Base-by-base conservation (phyloP, 2,797 vertebrate genomes). In the Dipus sagitta region DNA sequence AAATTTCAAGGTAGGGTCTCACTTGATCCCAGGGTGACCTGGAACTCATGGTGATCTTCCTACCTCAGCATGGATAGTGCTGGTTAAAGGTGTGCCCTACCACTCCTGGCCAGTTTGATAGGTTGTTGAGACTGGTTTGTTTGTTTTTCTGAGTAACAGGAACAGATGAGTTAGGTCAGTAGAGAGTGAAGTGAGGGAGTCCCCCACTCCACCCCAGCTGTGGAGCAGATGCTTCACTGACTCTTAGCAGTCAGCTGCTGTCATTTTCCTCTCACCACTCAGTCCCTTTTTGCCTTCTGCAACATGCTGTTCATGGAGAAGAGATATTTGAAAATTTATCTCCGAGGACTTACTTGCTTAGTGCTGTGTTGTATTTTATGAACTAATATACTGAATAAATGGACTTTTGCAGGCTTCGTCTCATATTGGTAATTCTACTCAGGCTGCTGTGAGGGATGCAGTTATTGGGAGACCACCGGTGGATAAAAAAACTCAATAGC, bases 331-430 rank as follows among this genome's bases (percentile, higher is more conserved):
- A 85, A 82, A 83, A 74, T 84, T 86, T 82, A 28, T 74, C 17
- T 62, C 62, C 3, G 23, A 67, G 81, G 34, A 42, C 60, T 83
- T 90, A 23, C 8, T 24, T 23, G 93, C 15, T 87, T 64, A 30
- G 9, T 76, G 28, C 13, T 78, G 15, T 72, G 38, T 84, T 88
- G 1, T 91, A 26, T 80, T 65, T 85, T 78, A 47, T 79, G 80
- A 86, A 88, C 87, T 96, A 23, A 96, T n/a, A 2, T 54, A 30
- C 84, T 72, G 62, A 89, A 42, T 85, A 47, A 14, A 78, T 94
- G 88, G 85, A 95, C 76, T 95, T 86, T 95, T 95, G 81, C 97
- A 98, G 98, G 98, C 97, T 42, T 90, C 97, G 34, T 96, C 91
- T 70, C 97, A 97, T 15, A 89, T 97, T 18, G 87, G 94, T 10